These are phyloP conservation scores for Lordiphosa mommai DNA, from an alignment of 1,140 invertebrate species.

Conservation along the genomic window DNA sequence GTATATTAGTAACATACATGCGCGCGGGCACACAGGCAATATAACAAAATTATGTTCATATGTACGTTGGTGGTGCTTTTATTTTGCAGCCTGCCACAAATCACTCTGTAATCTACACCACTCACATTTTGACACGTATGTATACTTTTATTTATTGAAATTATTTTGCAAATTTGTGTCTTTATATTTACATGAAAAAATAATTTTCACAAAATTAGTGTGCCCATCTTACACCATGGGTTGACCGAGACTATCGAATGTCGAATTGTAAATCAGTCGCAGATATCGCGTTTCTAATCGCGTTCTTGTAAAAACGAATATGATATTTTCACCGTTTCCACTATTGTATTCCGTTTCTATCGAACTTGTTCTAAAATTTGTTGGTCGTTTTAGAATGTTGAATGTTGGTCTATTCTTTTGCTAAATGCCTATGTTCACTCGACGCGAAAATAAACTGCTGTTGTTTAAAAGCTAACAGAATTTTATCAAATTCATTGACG, in stretches of 20 bases:
- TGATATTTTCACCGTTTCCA: too few relatives aligned
- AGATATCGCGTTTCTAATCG: too few relatives aligned
- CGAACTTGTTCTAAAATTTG: too few relatives aligned
- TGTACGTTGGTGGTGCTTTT: neutral
- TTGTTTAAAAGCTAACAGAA: too few relatives aligned
- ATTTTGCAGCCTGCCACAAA: neutral
- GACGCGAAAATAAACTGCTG: too few relatives aligned
- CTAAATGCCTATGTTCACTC: too few relatives aligned
- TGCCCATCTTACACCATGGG: neutral
- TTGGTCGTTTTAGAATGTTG: too few relatives aligned
- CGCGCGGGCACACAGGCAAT: neutral
- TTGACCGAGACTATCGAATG: neutral
- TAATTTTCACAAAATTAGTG: neutral
- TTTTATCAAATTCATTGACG: too few relatives aligned
- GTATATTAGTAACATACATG: constrained; percentile 2
- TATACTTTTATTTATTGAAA: neutral
- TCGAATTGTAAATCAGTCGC: too few relatives aligned
- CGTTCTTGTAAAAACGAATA: too few relatives aligned
- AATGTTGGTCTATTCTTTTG: too few relatives aligned
- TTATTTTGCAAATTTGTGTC: neutral
- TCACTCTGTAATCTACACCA: neutral
- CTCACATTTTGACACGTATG: neutral
- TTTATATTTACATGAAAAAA: neutral
- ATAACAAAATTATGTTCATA: neutral
- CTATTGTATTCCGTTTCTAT: too few relatives aligned